Conservation (phyloP, 2,797 vertebrate genomes). For the Champsocephalus gunnari region DNA sequence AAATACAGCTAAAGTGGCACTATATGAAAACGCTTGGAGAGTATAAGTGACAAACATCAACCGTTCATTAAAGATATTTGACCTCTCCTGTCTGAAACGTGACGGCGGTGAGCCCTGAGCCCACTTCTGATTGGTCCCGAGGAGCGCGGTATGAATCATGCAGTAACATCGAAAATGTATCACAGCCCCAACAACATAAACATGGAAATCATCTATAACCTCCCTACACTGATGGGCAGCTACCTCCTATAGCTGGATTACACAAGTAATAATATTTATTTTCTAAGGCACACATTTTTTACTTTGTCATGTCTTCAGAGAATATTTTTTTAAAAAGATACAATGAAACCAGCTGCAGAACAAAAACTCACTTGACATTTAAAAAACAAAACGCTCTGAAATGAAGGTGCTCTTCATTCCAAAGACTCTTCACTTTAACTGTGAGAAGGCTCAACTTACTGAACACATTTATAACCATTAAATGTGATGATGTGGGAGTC, state of each 20-base stretch:
- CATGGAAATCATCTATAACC: constrained; percentile 3
- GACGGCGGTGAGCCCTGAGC: constrained; percentile 24
- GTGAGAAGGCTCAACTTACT: constrained; percentile 27
- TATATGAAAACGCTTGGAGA: constrained; percentile 29
- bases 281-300: constrained; percentile 81
- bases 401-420: constrained; percentile 26
- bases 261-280: constrained; percentile 32
- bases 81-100: constrained; percentile 10
- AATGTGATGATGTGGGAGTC: constrained; percentile 14
- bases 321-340: constrained; percentile 34
- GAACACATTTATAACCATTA: constrained; percentile 35
- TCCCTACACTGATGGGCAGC: constrained; percentile 3
- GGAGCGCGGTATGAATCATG: constrained; percentile 59
- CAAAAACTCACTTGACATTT: constrained; percentile 19
- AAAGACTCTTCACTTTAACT: constrained; percentile 28
- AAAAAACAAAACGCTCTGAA: constrained; percentile 3
- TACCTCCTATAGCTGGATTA: constrained; percentile 1
- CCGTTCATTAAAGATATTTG: constrained; percentile 17
- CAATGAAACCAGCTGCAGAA: constrained; percentile 21
- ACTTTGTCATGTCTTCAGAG: constrained; percentile 35
- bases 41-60: constrained; percentile 27
- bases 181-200: constrained; percentile 16
- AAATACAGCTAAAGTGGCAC: constrained; percentile 38
- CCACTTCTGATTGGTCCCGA: constrained; percentile 72
- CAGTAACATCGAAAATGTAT: constrained; percentile 50